These are phyloP conservation scores for Cryptocephalus primarius DNA, from an alignment of 2,888 invertebrate species.

Conservation along the genomic window DNA sequence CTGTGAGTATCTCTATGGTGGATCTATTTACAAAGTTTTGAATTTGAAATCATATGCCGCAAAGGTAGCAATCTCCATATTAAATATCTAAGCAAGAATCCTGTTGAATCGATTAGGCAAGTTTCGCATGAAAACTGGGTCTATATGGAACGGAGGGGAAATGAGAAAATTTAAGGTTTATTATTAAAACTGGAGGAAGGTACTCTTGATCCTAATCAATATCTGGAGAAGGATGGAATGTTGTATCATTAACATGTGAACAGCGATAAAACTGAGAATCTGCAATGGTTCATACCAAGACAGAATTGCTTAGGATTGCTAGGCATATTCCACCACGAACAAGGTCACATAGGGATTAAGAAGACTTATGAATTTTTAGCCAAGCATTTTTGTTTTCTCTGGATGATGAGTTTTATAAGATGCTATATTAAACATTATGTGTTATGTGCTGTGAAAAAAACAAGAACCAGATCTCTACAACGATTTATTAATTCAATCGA, in stretches of 20 bases:
- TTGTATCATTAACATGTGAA: conserved; percentile 8
- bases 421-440: conserved; percentile 19
- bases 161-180: conserved; percentile 6
- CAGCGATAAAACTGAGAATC: conserved; percentile 9
- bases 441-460: conserved; percentile 15
- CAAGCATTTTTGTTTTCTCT: conserved; percentile 22
- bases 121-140: conserved; percentile 10
- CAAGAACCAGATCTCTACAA: too few relatives aligned
- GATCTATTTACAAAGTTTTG: conserved; percentile 20
- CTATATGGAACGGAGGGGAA: conserved; percentile 14
- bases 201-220: conserved; percentile 15
- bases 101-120: conserved; percentile 1
- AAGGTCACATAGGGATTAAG: too few relatives aligned
- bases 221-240: conserved; percentile 14
- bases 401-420: conserved; percentile 16
- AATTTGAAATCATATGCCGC: conserved; percentile 12
- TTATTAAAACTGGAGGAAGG: conserved; percentile 8
- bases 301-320: conserved; percentile 14
- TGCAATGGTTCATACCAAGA: conserved; percentile 14
- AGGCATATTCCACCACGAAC: conserved; percentile 19
- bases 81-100: conserved; percentile 11
- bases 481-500: too few relatives aligned
- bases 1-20: conserved; percentile 15
- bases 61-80: conserved; percentile 11
- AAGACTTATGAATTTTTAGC: too few relatives aligned